Conservation (phyloP, 2,888 invertebrate species). For the Lissocephala sabroskyi region DNA sequence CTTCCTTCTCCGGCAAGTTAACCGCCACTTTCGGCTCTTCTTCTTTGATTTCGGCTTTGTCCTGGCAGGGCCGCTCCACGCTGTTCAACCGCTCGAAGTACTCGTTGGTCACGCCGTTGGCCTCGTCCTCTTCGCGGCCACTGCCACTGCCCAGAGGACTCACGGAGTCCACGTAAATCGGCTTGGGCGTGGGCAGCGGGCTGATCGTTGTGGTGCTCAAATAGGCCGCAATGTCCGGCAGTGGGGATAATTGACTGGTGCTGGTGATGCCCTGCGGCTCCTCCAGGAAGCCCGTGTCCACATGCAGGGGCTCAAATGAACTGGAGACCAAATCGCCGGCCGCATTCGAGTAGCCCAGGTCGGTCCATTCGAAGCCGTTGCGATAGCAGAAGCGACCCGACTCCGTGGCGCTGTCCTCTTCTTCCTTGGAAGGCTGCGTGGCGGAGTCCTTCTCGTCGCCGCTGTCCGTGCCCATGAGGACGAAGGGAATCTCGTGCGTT, state of each 20-base stretch:
- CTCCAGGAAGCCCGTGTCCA: constrained; percentile 24
- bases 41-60: constrained; percentile 58
- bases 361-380: constrained; percentile 39
- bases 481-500: constrained; percentile 67
- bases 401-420: constrained; percentile 62
- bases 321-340: constrained; percentile 32
- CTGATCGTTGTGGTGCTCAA: constrained; percentile 42
- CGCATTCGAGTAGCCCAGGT: constrained; percentile 30
- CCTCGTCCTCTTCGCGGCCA: constrained; percentile 57
- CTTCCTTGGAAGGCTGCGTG: constrained; percentile 20
- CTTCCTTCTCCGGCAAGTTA: background rate
- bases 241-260: constrained; percentile 59
- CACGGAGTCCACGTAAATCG: constrained; percentile 41
- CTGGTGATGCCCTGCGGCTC: constrained; percentile 45
- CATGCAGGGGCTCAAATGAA: constrained; percentile 28
- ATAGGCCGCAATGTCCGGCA: constrained; percentile 52
- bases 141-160: constrained; percentile 32
- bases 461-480: constrained; percentile 62
- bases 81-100: constrained; percentile 71
- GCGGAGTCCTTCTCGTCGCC: constrained; percentile 61
- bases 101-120: constrained; percentile 71
- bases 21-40: constrained; percentile 28
- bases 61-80: constrained; percentile 67
- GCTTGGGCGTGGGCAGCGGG: constrained; percentile 55
- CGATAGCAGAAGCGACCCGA: constrained; percentile 50